Conservation (phyloP, 2,113 vertebrate genomes). For the Cyprichromis sp. region DNA sequence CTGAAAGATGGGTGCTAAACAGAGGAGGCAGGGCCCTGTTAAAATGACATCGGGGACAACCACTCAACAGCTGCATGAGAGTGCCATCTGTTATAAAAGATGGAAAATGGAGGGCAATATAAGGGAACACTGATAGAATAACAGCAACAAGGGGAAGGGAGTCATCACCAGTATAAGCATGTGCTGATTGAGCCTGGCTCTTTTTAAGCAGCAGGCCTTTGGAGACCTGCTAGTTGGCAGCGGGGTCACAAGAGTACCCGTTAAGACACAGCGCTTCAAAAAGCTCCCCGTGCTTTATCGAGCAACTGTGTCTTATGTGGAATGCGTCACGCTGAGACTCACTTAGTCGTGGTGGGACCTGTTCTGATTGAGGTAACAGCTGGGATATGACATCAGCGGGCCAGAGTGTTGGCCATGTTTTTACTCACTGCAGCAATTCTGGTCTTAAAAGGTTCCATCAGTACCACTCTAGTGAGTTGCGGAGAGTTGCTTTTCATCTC, state of each 20-base stretch:
- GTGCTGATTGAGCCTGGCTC: slow-evolving; percentile 67
- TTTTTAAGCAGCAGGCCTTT: slow-evolving; percentile 55
- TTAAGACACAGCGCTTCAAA: slow-evolving; percentile 48
- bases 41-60: slow-evolving; percentile 67
- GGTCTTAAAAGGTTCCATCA: slow-evolving; percentile 74
- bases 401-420: slow-evolving; percentile 68
- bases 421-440: slow-evolving; percentile 67
- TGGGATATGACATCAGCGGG: slow-evolving; percentile 70
- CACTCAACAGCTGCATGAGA: slow-evolving; percentile 71
- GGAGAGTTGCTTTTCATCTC: slow-evolving; percentile 70
- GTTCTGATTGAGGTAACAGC: slow-evolving; percentile 70
- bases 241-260: slow-evolving; percentile 44
- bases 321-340: slow-evolving; percentile 50
- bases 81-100: slow-evolving; percentile 34
- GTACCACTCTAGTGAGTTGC: slow-evolving; percentile 63
- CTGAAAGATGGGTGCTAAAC: slow-evolving; percentile 68
- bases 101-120: slow-evolving; percentile 59
- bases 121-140: slow-evolving; percentile 68
- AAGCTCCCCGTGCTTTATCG: slow-evolving; percentile 31
- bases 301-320: slow-evolving; percentile 50
- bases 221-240: slow-evolving; percentile 48
- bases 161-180: slow-evolving; percentile 66
- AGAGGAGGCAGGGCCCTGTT: slow-evolving; percentile 53
- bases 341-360: slow-evolving; percentile 55
- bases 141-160: slow-evolving; percentile 63